Evolutionary conservation across 2,797 vertebrate species (phyloP).

Genomic region (Chrosomus eos): DNA sequence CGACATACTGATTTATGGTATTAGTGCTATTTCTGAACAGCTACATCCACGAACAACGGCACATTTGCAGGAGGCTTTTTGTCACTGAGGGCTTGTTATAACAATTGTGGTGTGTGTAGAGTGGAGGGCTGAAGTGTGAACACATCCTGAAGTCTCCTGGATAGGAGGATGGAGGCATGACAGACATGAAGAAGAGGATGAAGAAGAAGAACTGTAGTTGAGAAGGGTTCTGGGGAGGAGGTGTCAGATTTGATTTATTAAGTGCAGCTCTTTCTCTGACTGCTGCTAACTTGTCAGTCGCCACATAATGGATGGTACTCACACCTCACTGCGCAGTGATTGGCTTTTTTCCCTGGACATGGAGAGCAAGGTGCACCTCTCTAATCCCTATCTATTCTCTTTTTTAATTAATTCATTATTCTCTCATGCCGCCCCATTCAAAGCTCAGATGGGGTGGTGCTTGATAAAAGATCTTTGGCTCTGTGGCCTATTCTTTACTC

Average conservation of each 20-base stretch:
- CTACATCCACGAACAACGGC: conserved; percentile 21
- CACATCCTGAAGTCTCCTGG: conserved; percentile 3
- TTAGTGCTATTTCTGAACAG: conserved; percentile 48
- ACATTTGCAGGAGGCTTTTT: conserved; percentile 31
- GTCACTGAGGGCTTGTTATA: conserved; percentile 20
- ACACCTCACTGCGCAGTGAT: conserved; percentile 84
- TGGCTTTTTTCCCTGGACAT: conserved; percentile 64
- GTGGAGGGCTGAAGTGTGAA: background rate
- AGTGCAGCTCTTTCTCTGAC: conserved; percentile 75
- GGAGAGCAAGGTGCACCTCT: conserved; percentile 36
- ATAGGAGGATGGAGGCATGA: background rate
- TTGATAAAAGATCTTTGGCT: conserved; percentile 54
- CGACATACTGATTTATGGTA: conserved; percentile 61
- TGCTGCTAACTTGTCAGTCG: conserved; percentile 76
- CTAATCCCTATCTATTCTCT: conserved; percentile 46
- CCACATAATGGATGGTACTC: conserved; percentile 84
- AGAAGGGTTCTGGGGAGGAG: conserved; percentile 75
- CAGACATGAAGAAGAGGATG: conserved; percentile 50
- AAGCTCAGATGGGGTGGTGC: conserved; percentile 56
- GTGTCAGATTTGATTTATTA: conserved; percentile 96
- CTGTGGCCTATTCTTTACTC: conserved; percentile 11
- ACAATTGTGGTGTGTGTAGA: background rate
- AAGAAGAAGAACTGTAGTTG: conserved; percentile 70
- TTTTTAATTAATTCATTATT: conserved; percentile 86
- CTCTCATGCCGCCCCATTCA: conserved; percentile 67